Conservation (phyloP, 2,888 invertebrate species). For the Eupithecia abbreviata region DNA sequence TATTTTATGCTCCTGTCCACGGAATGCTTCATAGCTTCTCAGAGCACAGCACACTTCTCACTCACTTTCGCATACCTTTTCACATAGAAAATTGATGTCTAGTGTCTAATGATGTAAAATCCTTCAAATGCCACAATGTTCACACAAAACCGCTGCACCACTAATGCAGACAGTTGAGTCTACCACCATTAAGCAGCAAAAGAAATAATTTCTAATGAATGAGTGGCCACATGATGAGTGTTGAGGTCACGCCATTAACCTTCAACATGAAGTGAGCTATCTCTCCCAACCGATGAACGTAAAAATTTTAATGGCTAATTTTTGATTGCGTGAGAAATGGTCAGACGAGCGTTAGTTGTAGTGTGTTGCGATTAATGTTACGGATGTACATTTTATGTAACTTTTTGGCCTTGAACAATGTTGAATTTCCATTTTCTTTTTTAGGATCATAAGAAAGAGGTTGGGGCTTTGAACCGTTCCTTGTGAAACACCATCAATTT, state of each 20-base stretch:
- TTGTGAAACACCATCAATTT: neutral
- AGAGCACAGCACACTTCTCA: neutral
- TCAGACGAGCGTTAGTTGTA: constrained; percentile 21
- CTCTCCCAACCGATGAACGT: constrained; percentile 39
- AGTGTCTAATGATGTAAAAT: constrained; percentile 16
- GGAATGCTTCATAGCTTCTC: neutral
- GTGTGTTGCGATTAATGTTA: constrained; percentile 14
- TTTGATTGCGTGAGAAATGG: constrained; percentile 36
- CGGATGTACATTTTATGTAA: neutral
- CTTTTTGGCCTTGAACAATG: neutral
- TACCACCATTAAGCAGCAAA: constrained; percentile 39
- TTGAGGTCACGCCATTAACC: constrained; percentile 58
- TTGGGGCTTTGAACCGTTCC: neutral
- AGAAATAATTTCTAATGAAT: constrained; percentile 46
- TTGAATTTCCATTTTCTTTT: neutral
- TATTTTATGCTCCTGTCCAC: neutral
- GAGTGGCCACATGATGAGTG: constrained; percentile 42
- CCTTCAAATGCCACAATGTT: constrained; percentile 39
- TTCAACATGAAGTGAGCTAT: constrained; percentile 41
- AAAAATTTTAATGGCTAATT: constrained; percentile 38
- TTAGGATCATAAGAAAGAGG: neutral
- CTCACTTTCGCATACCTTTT: neutral
- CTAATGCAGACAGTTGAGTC: constrained; percentile 27
- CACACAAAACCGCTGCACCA: constrained; percentile 32
- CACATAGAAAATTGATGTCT: neutral